Percentiles rank a stretch among this genome's conserved stretches.
Conservation (phyloP, 2,797 vertebrate species). For the Monodelphis domestica region DNA sequence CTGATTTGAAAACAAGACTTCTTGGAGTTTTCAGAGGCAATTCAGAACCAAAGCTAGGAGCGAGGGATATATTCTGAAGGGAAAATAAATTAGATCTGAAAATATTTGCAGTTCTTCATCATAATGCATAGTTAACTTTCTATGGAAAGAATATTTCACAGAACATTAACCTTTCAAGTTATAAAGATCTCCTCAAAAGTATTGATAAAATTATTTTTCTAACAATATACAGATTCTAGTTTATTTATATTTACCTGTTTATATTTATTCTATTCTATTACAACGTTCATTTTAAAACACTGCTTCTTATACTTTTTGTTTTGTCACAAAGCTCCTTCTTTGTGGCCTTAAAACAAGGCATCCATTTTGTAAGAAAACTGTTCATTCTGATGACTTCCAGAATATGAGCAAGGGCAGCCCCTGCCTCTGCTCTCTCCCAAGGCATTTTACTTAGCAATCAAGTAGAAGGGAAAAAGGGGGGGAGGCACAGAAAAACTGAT, state of each 20-base stretch:
- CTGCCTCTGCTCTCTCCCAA: neutral
- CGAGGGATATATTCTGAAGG: constrained; percentile 26
- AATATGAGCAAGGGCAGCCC: neutral
- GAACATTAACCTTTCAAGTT: constrained; percentile 46
- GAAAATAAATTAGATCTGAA: constrained; percentile 48
- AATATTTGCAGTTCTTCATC: constrained; percentile 35
- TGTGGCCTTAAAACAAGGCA: neutral
- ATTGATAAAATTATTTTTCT: constrained; percentile 23
- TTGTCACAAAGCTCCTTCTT: neutral
- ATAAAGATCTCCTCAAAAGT: constrained; percentile 44
- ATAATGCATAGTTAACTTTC: constrained; percentile 53
- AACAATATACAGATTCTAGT: constrained; percentile 39
- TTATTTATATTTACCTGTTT: no score
- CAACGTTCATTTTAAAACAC: neutral
- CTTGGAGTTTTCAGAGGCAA: constrained; percentile 41
- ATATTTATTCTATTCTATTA: constrained; percentile 56
- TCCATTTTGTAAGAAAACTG: neutral
- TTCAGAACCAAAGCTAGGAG: constrained; percentile 38
- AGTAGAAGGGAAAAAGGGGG: neutral
- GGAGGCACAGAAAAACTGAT: neutral
- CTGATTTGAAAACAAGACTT: constrained; percentile 54
- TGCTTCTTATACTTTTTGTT: neutral
- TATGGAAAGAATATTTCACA: constrained; percentile 51
- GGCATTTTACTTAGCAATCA: neutral
- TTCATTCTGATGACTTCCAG: neutral